These are phyloP conservation scores for Drosophila parabipectinata DNA, from an alignment of 1,140 invertebrate genomes.

Conservation along the genomic window DNA sequence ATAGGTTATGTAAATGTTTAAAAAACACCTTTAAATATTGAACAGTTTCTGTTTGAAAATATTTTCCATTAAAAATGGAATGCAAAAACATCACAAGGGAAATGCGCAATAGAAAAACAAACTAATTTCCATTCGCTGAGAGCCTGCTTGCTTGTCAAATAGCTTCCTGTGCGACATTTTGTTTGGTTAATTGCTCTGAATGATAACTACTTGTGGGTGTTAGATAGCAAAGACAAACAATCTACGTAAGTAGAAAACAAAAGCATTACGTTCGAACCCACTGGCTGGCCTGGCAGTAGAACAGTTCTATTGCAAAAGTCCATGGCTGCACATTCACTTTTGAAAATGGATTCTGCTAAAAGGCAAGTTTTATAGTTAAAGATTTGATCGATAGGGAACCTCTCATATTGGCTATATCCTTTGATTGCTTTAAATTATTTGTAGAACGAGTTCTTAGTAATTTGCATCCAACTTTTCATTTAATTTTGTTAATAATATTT, in stretches of 20 bases:
- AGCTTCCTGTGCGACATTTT: constrained; percentile 49
- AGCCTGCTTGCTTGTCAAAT: constrained; percentile 15
- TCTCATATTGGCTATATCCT: no score
- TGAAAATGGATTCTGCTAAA: neutral
- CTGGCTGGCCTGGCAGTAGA: neutral
- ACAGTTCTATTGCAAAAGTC: constrained; percentile 1
- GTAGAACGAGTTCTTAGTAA: no score
- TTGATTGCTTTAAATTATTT: no score
- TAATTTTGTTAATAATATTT: neutral
- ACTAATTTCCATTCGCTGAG: neutral
- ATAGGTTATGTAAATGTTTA: no score
- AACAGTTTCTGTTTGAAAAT: no score
- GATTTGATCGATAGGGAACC: neutral
- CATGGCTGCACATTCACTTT: neutral
- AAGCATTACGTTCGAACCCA: neutral
- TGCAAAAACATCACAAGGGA: neutral
- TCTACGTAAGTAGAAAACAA: neutral
- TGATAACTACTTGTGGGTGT: constrained; percentile 26
- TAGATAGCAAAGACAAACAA: constrained; percentile 34
- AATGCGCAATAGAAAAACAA: constrained; percentile 5
- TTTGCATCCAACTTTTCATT: no score
- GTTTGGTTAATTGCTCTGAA: constrained; percentile 15
- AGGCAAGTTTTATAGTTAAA: neutral
- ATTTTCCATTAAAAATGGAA: neutral
- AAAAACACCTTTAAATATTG: no score